Conservation (phyloP, 2,888 invertebrate species). For the Acrobasis suavella region DNA sequence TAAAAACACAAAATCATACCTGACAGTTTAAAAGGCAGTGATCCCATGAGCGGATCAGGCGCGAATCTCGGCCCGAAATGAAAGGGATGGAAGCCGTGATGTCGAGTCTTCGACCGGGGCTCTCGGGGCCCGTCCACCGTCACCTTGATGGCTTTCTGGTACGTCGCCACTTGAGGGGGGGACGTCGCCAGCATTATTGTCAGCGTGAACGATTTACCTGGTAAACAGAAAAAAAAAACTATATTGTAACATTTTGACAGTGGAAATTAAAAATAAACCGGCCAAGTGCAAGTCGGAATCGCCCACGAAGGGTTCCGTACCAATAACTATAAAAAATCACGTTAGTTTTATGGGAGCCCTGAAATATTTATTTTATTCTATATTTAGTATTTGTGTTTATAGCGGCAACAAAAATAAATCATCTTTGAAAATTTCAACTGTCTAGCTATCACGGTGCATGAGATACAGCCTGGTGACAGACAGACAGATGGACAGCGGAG, state of each 20-base stretch:
- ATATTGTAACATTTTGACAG: neutral
- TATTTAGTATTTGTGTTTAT: too few species aligned
- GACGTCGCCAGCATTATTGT: slow-evolving; percentile 97
- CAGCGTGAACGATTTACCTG: slow-evolving; percentile 98
- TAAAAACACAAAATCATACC: slow-evolving; percentile 81
- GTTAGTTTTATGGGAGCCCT: too few species aligned
- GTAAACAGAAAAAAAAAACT: slow-evolving; percentile 22
- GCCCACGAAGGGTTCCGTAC: too few species aligned
- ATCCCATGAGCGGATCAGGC: slow-evolving; percentile 89
- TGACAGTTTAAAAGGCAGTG: slow-evolving; percentile 92
- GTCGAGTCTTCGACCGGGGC: slow-evolving; percentile 95
- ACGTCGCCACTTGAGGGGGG: slow-evolving; percentile 98
- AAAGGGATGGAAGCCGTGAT: slow-evolving; percentile 94
- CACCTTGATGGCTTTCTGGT: slow-evolving; percentile 98
- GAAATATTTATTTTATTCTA: too few species aligned
- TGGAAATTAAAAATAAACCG: too few species aligned
- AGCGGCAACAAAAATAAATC: too few species aligned
- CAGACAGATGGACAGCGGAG: too few species aligned
- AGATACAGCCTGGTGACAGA: too few species aligned
- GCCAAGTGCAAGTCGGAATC: too few species aligned
- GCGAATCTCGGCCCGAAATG: slow-evolving; percentile 93
- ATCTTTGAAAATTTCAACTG: too few species aligned
- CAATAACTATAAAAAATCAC: too few species aligned
- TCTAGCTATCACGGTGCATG: too few species aligned
- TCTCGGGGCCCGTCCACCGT: slow-evolving; percentile 99